Percentiles rank a stretch among this genome's conserved stretches.
These are phyloP conservation scores for Pristionchus mayeri DNA, from an alignment of 2,888 invertebrate genomes.

Conservation along the genomic window DNA sequence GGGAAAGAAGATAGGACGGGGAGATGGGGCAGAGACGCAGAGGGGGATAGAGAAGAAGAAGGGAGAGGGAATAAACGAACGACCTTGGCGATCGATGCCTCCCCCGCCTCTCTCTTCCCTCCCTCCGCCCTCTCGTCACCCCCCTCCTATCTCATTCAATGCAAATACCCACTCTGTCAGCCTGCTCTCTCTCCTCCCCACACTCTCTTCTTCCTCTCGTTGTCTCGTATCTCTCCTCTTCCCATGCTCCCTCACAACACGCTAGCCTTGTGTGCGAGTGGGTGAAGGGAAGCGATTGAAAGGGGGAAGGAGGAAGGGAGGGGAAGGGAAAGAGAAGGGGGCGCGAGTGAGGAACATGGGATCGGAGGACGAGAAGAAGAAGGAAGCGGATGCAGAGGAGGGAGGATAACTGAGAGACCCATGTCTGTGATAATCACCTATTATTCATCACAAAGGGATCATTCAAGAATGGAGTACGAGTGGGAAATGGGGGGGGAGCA, in stretches of 20 bases:
- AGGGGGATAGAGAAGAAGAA: slow-evolving; percentile 52
- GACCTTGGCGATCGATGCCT: slow-evolving; percentile 51
- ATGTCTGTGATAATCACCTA: slow-evolving; percentile 1
- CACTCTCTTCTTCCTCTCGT: slow-evolving; percentile 3
- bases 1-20: slow-evolving; percentile 50
- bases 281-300: slow-evolving; percentile 45
- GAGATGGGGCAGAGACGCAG: slow-evolving; percentile 53
- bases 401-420: background rate
- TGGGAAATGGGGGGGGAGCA: too few relatives aligned
- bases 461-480: too few relatives aligned
- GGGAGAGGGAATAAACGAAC: slow-evolving; percentile 50
- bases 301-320: background rate
- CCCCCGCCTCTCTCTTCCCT: slow-evolving; percentile 27
- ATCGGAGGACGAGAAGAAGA: background rate
- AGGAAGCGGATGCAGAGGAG: background rate
- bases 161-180: slow-evolving; percentile 41
- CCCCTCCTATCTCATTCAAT: slow-evolving; percentile 31
- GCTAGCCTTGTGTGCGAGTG: slow-evolving; percentile 50
- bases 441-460: slow-evolving; percentile 8
- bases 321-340: slow-evolving; percentile 31
- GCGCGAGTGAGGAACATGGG: slow-evolving; percentile 3
- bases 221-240: background rate
- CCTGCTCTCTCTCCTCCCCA: background rate
- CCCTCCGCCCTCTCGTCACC: slow-evolving; percentile 15
- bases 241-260: slow-evolving; percentile 35